Percentiles rank a stretch among this genome's conserved stretches.
Conservation (phyloP, 2,797 vertebrate species). For the Microctenopoma lineatum region DNA sequence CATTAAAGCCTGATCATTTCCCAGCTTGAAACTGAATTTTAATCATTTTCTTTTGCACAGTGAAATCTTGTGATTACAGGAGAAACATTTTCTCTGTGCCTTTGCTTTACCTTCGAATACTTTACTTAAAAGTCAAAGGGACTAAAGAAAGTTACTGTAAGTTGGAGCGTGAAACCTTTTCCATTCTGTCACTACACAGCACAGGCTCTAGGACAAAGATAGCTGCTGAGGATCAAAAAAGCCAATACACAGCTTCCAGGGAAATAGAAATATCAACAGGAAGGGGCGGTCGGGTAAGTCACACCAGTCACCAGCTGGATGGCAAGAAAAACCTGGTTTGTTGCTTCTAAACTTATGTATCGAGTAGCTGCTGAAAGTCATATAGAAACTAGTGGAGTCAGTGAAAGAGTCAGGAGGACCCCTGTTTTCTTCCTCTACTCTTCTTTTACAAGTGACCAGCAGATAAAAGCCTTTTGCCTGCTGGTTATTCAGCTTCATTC, state of each 20-base stretch:
- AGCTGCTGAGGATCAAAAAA: slow-evolving; percentile 47
- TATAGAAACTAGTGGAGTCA: neutral
- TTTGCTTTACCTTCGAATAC: neutral
- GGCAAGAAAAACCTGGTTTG: slow-evolving; percentile 25
- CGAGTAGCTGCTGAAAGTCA: neutral
- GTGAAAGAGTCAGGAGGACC: slow-evolving; percentile 4
- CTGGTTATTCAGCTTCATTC: neutral
- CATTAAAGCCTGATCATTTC: neutral
- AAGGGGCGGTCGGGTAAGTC: slow-evolving; percentile 50
- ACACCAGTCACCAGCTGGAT: slow-evolving; percentile 31
- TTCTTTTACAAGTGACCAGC: slow-evolving; percentile 25
- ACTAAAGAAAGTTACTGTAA: slow-evolving; percentile 1
- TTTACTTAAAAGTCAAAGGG: neutral
- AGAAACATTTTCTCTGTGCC: neutral
- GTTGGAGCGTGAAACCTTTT: slow-evolving; percentile 31
- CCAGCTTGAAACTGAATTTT: neutral
- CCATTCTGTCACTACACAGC: slow-evolving; percentile 28
- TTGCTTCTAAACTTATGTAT: slow-evolving; percentile 5
- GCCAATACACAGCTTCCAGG: slow-evolving; percentile 40
- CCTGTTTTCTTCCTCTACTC: neutral
- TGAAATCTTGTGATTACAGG: neutral
- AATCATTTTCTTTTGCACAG: neutral
- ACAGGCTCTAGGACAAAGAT: slow-evolving; percentile 47
- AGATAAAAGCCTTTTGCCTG: slow-evolving; percentile 5
- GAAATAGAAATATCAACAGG: slow-evolving; percentile 60